A percentile compares a stretch with the other conserved stretches of the same genome.
Conservation (phyloP, 2,888 invertebrate genomes). For the Anaspis maculata region DNA sequence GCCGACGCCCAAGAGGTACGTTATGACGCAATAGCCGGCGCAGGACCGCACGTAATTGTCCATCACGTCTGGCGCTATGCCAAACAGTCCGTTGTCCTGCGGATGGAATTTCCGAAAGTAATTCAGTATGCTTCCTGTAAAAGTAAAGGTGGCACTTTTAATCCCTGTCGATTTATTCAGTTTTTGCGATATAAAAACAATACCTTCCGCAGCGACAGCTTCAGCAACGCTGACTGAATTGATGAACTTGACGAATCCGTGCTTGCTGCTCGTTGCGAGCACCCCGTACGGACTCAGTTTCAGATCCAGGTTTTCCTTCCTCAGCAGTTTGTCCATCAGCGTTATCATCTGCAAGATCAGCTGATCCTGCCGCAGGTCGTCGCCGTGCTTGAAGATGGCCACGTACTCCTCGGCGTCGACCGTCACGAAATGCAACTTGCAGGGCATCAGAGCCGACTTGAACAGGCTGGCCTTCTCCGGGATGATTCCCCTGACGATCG, state of each 20-base stretch:
- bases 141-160: background rate
- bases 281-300: conserved; percentile 94
- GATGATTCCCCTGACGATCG: conserved; percentile 75
- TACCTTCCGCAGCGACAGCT: conserved; percentile 42
- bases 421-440: conserved; percentile 79
- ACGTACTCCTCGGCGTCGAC: conserved; percentile 78
- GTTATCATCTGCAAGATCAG: conserved; percentile 96
- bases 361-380: conserved; percentile 96
- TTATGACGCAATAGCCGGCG: conserved; percentile 97
- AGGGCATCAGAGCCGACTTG: conserved; percentile 95
- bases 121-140: conserved; percentile 82
- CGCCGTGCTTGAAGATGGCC: conserved; percentile 96
- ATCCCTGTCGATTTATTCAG: conserved; percentile 1
- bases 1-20: conserved; percentile 94
- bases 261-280: conserved; percentile 89
- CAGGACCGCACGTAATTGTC: conserved; percentile 94
- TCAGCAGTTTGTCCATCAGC: conserved; percentile 91
- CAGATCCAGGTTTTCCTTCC: conserved; percentile 91
- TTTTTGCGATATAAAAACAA: no score
- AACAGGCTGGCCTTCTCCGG: conserved; percentile 87
- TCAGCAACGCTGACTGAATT: conserved; percentile 91
- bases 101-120: conserved; percentile 89
- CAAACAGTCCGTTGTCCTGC: conserved; percentile 79
- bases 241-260: conserved; percentile 94
- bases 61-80: conserved; percentile 90